Evolutionary conservation across 2,888 invertebrate species (phyloP).

Genomic region (Brenthis hecate): DNA sequence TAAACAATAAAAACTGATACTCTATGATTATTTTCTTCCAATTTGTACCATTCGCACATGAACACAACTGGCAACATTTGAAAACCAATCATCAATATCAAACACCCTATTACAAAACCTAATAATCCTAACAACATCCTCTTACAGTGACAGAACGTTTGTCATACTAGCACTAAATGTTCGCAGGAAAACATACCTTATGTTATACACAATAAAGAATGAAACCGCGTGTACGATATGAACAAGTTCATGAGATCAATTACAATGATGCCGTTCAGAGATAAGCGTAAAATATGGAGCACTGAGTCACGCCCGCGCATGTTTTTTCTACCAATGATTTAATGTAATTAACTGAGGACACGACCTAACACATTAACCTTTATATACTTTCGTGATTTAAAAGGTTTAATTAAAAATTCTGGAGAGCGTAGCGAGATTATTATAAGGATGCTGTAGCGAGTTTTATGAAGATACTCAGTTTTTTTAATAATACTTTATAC

Average conservation of each 20-base stretch:
- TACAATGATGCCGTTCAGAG: slow-evolving; percentile 41
- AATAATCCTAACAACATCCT: slow-evolving; percentile 29
- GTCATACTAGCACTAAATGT: slow-evolving; percentile 8
- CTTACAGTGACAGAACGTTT: slow-evolving; percentile 23
- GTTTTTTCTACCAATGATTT: slow-evolving; percentile 35
- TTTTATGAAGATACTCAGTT: background rate
- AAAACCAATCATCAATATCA: slow-evolving; percentile 11
- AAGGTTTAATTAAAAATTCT: slow-evolving; percentile 15
- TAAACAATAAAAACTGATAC: too few relatives aligned
- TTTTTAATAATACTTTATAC: background rate
- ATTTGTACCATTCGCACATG: background rate
- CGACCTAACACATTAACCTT: slow-evolving; percentile 29
- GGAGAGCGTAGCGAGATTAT: background rate
- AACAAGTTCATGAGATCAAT: slow-evolving; percentile 40
- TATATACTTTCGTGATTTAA: slow-evolving; percentile 21
- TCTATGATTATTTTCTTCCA: too few relatives aligned
- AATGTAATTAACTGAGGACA: slow-evolving; percentile 35
- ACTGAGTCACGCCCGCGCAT: slow-evolving; percentile 35
- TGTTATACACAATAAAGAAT: background rate
- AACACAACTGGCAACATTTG: background rate
- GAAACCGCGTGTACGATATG: slow-evolving; percentile 10
- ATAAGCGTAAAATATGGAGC: slow-evolving; percentile 44
- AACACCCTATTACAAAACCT: slow-evolving; percentile 8
- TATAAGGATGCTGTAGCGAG: background rate
- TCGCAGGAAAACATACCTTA: background rate